Base-by-base conservation (phyloP, 2,797 vertebrate genomes). In the Tinamus major region DNA sequence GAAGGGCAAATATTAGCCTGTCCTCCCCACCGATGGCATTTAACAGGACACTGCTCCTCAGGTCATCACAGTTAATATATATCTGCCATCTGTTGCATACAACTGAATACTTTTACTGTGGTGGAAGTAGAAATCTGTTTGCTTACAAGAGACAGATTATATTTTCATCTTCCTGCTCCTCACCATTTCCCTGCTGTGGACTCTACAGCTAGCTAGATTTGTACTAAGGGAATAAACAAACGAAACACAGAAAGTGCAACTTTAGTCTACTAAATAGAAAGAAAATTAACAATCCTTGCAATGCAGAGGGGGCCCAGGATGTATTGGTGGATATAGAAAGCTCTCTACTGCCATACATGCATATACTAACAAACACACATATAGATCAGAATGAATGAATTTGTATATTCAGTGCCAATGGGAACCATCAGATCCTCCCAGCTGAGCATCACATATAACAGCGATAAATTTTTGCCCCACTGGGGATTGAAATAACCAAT, bases 401-500 rank as follows among this genome's bases (percentile, higher is more conserved):
- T 27, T 7, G 7, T 74, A 48, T 26, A 70, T 58, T 68, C 74
- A 79, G 62, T 41, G 37, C 26, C 23, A 53, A 14, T 37, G 49
- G 42, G 58, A 90, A 58, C 41, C 61, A 90, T 82, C 79, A 88
- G 14, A 44, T 79, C 8, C n/a, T 90, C 31, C 26, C 62, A 85
- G 8, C n/a, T 90, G 75, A 93, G 16, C 53, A 85, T 59, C 71
- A 70, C n/a, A 35, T 59, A 67, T 2, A 94, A 69, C 21, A 56
- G 24, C 51, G 20, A 74, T 24, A 82, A 74, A 33, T 48, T 56
- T 85, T 63, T 70, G 35, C 27, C 14, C 78, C 56, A 1, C 0
- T 67, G 87, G 79, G 71, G 92, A 87, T 2, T 58, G 53, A 91
- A 93, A 90, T 70, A 33, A 77, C 37, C 13, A 29, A 53, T 89